These are phyloP conservation scores for Margaritifera margaritifera DNA, from an alignment of 2,888 invertebrate genomes.

Conservation along the genomic window DNA sequence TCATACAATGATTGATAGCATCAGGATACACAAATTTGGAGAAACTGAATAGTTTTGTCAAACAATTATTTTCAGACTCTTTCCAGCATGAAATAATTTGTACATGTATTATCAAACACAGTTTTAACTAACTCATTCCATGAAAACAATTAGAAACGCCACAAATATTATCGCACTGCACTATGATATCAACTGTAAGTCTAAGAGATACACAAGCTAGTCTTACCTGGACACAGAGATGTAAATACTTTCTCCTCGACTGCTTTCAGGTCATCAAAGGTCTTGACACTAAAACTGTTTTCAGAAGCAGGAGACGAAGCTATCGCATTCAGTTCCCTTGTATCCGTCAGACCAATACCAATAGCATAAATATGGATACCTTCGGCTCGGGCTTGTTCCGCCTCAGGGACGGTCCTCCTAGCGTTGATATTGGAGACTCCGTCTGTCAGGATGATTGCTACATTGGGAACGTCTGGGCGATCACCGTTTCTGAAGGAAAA, in stretches of 20 bases:
- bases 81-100: too few relatives aligned
- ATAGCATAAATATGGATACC: slow-evolving; percentile 45
- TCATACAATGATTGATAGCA: too few relatives aligned
- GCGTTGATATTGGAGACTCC: slow-evolving; percentile 63
- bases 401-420: slow-evolving; percentile 53
- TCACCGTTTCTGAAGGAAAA: slow-evolving; percentile 59
- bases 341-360: slow-evolving; percentile 47
- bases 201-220: too few relatives aligned
- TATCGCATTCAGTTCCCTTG: slow-evolving; percentile 49
- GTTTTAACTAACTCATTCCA: background rate
- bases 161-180: background rate
- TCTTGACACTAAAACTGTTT: slow-evolving; percentile 39
- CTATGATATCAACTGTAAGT: background rate
- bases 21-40: too few relatives aligned
- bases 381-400: slow-evolving; percentile 31
- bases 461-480: slow-evolving; percentile 48
- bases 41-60: too few relatives aligned
- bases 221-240: slow-evolving; percentile 27
- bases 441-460: slow-evolving; percentile 54
- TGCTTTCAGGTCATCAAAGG: slow-evolving; percentile 40
- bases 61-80: too few relatives aligned
- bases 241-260: slow-evolving; percentile 27
- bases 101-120: too few relatives aligned
- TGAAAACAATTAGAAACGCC: background rate
- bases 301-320: slow-evolving; percentile 40